Evolutionary conservation across 1,140 invertebrate species (phyloP), one percentile per base, ranked within the genome.

Genomic region (Physella acuta): DNA sequence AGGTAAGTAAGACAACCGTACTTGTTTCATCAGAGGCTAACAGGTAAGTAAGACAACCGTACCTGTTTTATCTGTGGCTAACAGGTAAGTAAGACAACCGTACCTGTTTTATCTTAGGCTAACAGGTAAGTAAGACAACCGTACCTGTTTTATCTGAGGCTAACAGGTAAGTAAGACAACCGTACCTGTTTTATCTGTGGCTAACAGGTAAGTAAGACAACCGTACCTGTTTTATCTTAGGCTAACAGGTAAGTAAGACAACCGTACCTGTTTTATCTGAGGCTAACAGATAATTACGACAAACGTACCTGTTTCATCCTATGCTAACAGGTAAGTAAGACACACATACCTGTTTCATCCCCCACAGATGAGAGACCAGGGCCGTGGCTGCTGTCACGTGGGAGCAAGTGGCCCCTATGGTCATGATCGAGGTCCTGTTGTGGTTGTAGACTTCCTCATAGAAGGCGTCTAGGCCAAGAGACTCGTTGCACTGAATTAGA

Each of bases 361-460:
- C 98, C 95, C 96, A 99, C 92, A 98, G 97, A 87, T 95, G 95
- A 28, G 97, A 95, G 26, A 95, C 94, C 87, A 98, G 95, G 0
- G 96, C 96, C 0, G 99, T 94, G 31, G 95, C 96, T 20, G 97
- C 98, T 78, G 95, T 98, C 20, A 98, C 96, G 0, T 95, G 97
- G 71, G 94, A 97, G 84, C 97, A 99, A 58, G 96, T 97, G 0
- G 81, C 75, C 0, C 78, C 78, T 30, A 99, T 86, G 56, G 99
- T 85, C 88, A 99, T 94, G 73, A 98, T 86, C 86, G 98, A 98
- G 76, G 93, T 92, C n/a, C 37, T 44, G 62, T 60, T 71, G 67
- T 44, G 49, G 53, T 70, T 67, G 88, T 99, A 99, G 49, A 99
- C 88, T 63, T 98, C 88, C 86, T 98, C 95, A 87, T 98, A 99